These are phyloP conservation scores for Ormyrus nitidulus DNA, from an alignment of 2,888 invertebrate genomes.

Conservation along the genomic window DNA sequence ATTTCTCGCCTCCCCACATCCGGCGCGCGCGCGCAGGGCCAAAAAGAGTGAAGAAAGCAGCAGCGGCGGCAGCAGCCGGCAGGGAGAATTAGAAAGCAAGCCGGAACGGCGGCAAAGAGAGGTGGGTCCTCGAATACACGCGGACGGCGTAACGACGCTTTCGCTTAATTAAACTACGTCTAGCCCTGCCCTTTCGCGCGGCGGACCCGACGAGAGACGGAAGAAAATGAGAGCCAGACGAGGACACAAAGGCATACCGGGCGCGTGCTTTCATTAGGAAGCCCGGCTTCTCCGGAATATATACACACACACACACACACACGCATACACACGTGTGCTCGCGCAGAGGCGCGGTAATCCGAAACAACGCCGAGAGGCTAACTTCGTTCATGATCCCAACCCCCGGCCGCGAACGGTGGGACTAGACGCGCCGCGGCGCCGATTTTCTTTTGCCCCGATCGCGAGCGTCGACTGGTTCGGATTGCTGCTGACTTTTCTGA, in stretches of 20 bases:
- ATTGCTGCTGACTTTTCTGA: no score
- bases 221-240: conserved; percentile 41
- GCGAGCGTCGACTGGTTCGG: not conserved
- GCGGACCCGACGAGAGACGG: conserved; percentile 1
- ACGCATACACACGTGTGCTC: no score
- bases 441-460: not conserved
- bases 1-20: not conserved
- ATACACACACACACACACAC: conserved; percentile 14
- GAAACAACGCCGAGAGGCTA: conserved; percentile 64
- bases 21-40: not conserved
- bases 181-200: conserved; percentile 62
- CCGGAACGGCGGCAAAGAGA: conserved; percentile 8
- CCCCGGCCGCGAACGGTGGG: not conserved
- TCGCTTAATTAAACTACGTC: conserved; percentile 72
- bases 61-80: conserved; percentile 21
- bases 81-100: conserved; percentile 22
- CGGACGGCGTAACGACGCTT: conserved; percentile 60
- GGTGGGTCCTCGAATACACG: conserved; percentile 22
- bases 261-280: conserved; percentile 70
- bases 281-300: conserved; percentile 38
- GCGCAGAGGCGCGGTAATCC: conserved; percentile 59
- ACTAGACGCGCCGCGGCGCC: no score
- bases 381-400: conserved; percentile 61
- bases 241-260: conserved; percentile 59
- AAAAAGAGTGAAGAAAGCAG: not conserved